Evolutionary conservation across 2,113 vertebrate genomes (phyloP).

Genomic region (Sialia sialis): DNA sequence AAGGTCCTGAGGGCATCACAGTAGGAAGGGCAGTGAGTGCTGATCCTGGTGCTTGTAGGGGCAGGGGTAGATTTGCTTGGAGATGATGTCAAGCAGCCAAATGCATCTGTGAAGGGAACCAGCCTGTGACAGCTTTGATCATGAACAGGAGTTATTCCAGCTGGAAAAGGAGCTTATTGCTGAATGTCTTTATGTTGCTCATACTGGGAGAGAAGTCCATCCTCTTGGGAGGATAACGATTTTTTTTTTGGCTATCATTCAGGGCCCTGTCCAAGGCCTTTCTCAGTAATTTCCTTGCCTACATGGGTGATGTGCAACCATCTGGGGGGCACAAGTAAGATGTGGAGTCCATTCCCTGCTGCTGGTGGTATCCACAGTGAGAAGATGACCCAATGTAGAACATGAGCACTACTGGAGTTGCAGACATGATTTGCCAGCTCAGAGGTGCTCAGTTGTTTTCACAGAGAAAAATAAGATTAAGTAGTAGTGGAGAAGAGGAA

Average conservation of each 20-base stretch:
- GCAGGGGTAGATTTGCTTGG: background rate
- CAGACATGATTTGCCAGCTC: background rate
- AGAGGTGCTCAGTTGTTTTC: background rate
- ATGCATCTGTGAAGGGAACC: background rate
- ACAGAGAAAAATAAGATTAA: background rate
- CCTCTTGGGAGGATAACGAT: background rate
- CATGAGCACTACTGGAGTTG: accelerated
- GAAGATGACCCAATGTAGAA: accelerated
- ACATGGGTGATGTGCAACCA: background rate
- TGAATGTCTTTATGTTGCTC: background rate
- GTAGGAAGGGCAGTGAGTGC: background rate
- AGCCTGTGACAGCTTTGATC: background rate
- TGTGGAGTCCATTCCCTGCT: background rate
- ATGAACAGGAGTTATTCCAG: background rate
- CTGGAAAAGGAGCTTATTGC: background rate
- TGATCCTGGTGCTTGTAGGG: background rate
- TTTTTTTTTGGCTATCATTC: background rate
- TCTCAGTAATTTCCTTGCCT: background rate
- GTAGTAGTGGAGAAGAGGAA: background rate
- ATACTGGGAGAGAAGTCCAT: background rate
- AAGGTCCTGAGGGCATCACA: background rate
- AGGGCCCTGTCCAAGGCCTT: background rate
- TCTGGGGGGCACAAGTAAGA: background rate
- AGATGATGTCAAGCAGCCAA: background rate
- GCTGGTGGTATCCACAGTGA: background rate